Evolutionary conservation across 2,888 invertebrate species (phyloP), one percentile per base, ranked within the genome.

Genomic region (Temnothorax unifasciatus): DNA sequence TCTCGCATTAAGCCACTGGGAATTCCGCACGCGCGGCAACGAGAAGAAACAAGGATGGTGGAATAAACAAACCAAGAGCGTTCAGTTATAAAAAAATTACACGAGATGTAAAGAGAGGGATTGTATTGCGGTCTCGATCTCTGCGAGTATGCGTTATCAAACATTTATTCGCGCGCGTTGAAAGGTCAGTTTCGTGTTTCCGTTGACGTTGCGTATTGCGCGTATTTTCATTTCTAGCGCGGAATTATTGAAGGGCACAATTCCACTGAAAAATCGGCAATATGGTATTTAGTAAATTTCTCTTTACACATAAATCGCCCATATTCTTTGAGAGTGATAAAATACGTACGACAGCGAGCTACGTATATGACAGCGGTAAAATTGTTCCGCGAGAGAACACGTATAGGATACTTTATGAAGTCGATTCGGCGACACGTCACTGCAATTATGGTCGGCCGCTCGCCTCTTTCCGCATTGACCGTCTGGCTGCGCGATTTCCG

Each of bases 371-470:
- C 18, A 8, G 38, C 34, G 2, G n/a, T 25, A 44, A 66, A 59
- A 79, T 13, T 38, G 11, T 41, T 38, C 41, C 29, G 59, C 15
- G 5, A 13, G 15, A 41, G 25, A 73, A 6, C 15, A 15, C 15
- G 5, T 25, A 3, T 25, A 25, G 47, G 50, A 83, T 59, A 68
- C 25, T 57, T 54, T 34, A 50, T 44, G 68, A 59, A 59, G 18
- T 57, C 59, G 41, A 68, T 29, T 76, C 63, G 50, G 38, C 57
- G 66, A 75, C 82, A 57, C 79, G 74, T 83, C 82, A 79, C 59
- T 57, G 87, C 88, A 87, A 89, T 89, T 88, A 89, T 86, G 68
- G 81, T 84, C 69, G 84, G 57, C 71, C 68, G 79, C 52, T 85
- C 85, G 87, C 79, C 34, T 87, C 87, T 85, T 86, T 81, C 86